Conservation (phyloP, 1,140 invertebrate species). For the Oscheius sp. region DNA sequence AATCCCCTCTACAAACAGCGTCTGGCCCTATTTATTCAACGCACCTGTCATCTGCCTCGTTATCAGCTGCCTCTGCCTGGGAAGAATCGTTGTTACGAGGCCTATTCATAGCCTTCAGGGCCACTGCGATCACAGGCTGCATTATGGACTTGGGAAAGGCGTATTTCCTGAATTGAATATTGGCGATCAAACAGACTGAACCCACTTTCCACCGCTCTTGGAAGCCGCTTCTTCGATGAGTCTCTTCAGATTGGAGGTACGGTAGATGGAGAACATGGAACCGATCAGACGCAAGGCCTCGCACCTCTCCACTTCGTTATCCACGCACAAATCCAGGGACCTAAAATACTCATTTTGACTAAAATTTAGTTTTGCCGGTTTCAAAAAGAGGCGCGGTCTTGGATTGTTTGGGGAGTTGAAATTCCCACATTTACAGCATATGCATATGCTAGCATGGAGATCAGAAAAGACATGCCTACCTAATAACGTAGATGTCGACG, state of each 20-base stretch:
- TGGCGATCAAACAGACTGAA: neutral
- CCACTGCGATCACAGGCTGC: slow-evolving; percentile 36
- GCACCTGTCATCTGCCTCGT: slow-evolving; percentile 15
- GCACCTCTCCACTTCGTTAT: slow-evolving; percentile 19
- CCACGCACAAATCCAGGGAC: slow-evolving; percentile 20
- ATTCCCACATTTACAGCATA: neutral
- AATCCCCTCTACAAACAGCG: neutral
- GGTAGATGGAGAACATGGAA: slow-evolving; percentile 12
- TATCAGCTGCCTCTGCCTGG: neutral
- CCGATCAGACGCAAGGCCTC: slow-evolving; percentile 24
- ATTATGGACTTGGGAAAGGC: slow-evolving; percentile 38
- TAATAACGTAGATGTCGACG: slow-evolving; percentile 29
- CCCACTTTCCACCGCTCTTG: slow-evolving; percentile 26
- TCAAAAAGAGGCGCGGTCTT: neutral
- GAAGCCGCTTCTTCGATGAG: slow-evolving; percentile 14
- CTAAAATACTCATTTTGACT: slow-evolving; percentile 4
- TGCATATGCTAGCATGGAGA: neutral
- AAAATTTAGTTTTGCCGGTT: neutral
- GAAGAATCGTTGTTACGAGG: neutral
- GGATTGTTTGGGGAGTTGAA: no score
- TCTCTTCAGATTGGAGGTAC: slow-evolving; percentile 29
- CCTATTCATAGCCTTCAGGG: slow-evolving; percentile 4
- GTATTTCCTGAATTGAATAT: slow-evolving; percentile 30
- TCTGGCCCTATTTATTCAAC: neutral
- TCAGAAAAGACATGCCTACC: slow-evolving; percentile 6